Percentiles rank a stretch among this genome's conserved stretches.
phyloP scores from a whole-genome alignment of 1,140 invertebrate genomes.

The Ostrea denselamellosa region DNA sequence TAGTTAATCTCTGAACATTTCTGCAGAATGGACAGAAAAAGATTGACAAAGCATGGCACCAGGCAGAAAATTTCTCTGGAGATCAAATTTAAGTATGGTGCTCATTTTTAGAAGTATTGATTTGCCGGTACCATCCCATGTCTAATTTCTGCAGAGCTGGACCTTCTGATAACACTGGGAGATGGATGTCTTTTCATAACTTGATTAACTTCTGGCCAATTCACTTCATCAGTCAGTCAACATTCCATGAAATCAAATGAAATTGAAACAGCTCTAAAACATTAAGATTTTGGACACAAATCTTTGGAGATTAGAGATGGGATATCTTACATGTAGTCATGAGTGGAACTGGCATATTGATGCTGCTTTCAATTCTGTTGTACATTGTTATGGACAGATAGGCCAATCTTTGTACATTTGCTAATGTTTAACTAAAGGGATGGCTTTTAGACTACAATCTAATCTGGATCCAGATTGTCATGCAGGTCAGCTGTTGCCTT shows the following conservation, averaged over 20 bases:
- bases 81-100: slow-evolving; percentile 25
- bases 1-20: not conserved
- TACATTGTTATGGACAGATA: no score
- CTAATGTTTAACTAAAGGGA: no score
- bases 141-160: not conserved
- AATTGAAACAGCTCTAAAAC: not conserved
- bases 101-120: not conserved
- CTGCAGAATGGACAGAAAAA: not conserved
- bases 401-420: no score
- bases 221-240: slow-evolving; percentile 14
- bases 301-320: not conserved
- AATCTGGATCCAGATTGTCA: no score
- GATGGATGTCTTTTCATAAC: slow-evolving; percentile 20
- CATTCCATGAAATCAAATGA: not conserved
- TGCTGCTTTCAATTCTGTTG: no score
- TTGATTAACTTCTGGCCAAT: slow-evolving; percentile 35
- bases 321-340: no score
- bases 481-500: no score
- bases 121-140: not conserved
- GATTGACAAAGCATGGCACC: not conserved
- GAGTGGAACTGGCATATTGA: no score
- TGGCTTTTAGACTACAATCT: no score
- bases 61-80: not conserved
- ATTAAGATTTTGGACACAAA: not conserved
- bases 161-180: not conserved